A percentile compares a stretch with the other conserved stretches of the same genome.
Evolutionary conservation across 2,888 invertebrate genomes (phyloP).

Genomic region (Pollenia labialis): DNA sequence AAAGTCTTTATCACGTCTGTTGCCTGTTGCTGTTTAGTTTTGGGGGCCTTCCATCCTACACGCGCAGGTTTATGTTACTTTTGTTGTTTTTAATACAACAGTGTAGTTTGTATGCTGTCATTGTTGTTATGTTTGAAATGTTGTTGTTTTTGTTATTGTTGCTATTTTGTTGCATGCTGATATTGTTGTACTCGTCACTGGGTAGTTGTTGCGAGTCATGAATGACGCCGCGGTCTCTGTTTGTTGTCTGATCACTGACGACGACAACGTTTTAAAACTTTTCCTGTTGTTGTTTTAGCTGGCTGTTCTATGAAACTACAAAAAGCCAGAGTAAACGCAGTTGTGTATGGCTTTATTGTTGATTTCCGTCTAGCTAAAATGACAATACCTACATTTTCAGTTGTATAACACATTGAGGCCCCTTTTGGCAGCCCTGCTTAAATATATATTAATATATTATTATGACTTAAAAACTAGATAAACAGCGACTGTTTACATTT

Average conservation of each 20-base stretch:
- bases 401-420: not conserved
- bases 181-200: constrained; percentile 13
- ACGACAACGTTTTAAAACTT: not conserved
- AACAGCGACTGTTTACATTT: too few species aligned
- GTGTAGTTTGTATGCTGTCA: constrained; percentile 37
- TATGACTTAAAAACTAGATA: not conserved
- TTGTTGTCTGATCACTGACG: constrained; percentile 51
- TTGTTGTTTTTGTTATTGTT: not conserved
- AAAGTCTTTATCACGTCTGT: constrained; percentile 32
- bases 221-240: constrained; percentile 35
- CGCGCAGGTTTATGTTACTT: constrained; percentile 49
- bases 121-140: constrained; percentile 17
- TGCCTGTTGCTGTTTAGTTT: constrained; percentile 42
- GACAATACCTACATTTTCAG: not conserved
- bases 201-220: constrained; percentile 27
- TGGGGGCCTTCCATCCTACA: constrained; percentile 47
- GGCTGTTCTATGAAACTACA: constrained; percentile 3
- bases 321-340: constrained; percentile 10
- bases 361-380: constrained; percentile 24
- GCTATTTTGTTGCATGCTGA: constrained; percentile 18
- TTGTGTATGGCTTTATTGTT: constrained; percentile 9
- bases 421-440: not conserved
- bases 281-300: not conserved
- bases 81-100: not conserved
- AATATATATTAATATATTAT: not conserved